A percentile compares a stretch with the other conserved stretches of the same genome.
Evolutionary conservation across 2,113 vertebrate genomes (phyloP).

Genomic region (Hipposideros armiger): DNA sequence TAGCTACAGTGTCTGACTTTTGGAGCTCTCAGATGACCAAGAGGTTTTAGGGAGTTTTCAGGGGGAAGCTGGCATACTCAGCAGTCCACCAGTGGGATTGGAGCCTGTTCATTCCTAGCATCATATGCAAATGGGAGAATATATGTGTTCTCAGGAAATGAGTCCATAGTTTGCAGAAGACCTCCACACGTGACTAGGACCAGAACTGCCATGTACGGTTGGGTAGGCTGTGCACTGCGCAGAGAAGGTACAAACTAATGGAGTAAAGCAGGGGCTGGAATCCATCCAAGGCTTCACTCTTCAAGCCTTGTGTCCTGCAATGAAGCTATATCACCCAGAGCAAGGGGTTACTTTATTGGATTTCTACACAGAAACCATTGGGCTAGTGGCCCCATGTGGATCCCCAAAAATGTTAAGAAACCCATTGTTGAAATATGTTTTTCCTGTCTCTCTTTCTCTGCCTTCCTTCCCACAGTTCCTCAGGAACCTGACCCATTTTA

Average conservation of each 20-base stretch:
- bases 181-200: background rate
- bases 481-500: conserved; percentile 80
- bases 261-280: background rate
- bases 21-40: background rate
- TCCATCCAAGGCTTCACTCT: background rate
- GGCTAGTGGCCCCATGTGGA: background rate
- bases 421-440: conserved; percentile 6
- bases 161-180: background rate
- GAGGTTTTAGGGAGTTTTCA: background rate
- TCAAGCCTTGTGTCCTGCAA: background rate
- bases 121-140: background rate
- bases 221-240: background rate
- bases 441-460: conserved; percentile 48
- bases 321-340: background rate
- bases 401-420: conserved; percentile 1
- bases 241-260: background rate
- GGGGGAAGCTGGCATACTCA: background rate
- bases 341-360: background rate
- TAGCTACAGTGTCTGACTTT: background rate
- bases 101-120: background rate
- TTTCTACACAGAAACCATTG: background rate
- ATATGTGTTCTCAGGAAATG: background rate
- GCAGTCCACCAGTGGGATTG: background rate
- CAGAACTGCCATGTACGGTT: background rate
- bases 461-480: conserved; percentile 67